phyloP scores from a whole-genome alignment of 2,888 invertebrate species.

The Sinopyrophorus schimmeli region DNA sequence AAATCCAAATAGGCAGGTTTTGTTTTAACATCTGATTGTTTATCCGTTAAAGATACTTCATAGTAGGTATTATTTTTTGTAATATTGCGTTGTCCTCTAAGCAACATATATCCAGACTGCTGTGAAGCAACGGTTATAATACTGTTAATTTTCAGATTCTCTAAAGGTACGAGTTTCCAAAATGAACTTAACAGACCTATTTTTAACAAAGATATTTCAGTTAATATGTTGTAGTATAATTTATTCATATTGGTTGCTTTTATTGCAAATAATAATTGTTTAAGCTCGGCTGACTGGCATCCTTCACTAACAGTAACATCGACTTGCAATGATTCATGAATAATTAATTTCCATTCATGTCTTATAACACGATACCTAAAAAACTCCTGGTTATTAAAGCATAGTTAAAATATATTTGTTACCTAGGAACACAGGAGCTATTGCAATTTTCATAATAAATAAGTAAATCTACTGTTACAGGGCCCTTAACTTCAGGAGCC shows the following conservation, averaged over 20 bases:
- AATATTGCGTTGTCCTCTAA: slow-evolving; percentile 54
- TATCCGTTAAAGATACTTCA: slow-evolving; percentile 47
- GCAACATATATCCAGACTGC: slow-evolving; percentile 59
- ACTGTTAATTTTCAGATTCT: slow-evolving; percentile 7
- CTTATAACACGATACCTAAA: slow-evolving; percentile 64
- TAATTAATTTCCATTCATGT: slow-evolving; percentile 66
- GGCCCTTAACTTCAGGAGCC: slow-evolving; percentile 68
- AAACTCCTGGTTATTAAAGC: not conserved
- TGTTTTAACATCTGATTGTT: slow-evolving; percentile 40
- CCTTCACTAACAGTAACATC: slow-evolving; percentile 58
- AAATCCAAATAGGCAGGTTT: slow-evolving; percentile 56
- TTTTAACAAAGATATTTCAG: slow-evolving; percentile 61
- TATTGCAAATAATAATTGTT: slow-evolving; percentile 68
- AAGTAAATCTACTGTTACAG: slow-evolving; percentile 66
- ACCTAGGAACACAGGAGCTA: slow-evolving; percentile 48
- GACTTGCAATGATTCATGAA: slow-evolving; percentile 64
- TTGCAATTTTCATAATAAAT: slow-evolving; percentile 71
- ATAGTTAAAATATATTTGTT: slow-evolving; percentile 20
- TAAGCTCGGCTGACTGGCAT: slow-evolving; percentile 52
- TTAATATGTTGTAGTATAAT: slow-evolving; percentile 63
- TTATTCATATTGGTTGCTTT: slow-evolving; percentile 72
- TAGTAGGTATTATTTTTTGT: slow-evolving; percentile 46
- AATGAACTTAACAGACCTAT: slow-evolving; percentile 64
- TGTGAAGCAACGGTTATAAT: slow-evolving; percentile 49
- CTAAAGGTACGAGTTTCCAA: slow-evolving; percentile 58